These are phyloP conservation scores for Theretra japonica DNA, from an alignment of 2,888 invertebrate genomes.

Conservation along the genomic window DNA sequence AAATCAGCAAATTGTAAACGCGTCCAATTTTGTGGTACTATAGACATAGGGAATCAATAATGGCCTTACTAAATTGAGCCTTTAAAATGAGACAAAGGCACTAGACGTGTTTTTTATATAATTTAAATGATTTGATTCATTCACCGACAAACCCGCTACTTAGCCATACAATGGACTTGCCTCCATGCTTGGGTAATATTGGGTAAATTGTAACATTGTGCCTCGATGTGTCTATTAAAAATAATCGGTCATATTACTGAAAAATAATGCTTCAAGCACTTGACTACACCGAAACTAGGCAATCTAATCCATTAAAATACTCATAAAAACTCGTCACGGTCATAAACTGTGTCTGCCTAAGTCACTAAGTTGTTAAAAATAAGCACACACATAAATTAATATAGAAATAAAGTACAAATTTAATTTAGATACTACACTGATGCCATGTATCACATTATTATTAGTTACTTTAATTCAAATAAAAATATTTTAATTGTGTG, in stretches of 20 bases:
- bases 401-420: constrained; percentile 65
- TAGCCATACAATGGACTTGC: too few relatives aligned
- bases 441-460: constrained; percentile 66
- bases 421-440: constrained; percentile 56
- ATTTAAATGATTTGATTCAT: too few relatives aligned
- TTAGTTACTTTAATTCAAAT: constrained; percentile 22
- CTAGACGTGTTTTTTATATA: too few relatives aligned
- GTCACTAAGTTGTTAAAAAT: constrained; percentile 41
- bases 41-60: neutral
- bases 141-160: too few relatives aligned
- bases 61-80: too few relatives aligned
- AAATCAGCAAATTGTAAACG: neutral
- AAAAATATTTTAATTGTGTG: neutral
- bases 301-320: constrained; percentile 20
- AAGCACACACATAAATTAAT: constrained; percentile 45
- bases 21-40: neutral
- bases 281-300: constrained; percentile 4
- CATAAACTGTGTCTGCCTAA: constrained; percentile 38
- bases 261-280: neutral
- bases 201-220: too few relatives aligned
- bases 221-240: too few relatives aligned
- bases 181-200: too few relatives aligned
- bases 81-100: too few relatives aligned
- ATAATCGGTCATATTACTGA: neutral
- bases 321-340: constrained; percentile 33